phyloP scores from a whole-genome alignment of 2,797 vertebrate genomes.

The Poeciliopsis infans region DNA sequence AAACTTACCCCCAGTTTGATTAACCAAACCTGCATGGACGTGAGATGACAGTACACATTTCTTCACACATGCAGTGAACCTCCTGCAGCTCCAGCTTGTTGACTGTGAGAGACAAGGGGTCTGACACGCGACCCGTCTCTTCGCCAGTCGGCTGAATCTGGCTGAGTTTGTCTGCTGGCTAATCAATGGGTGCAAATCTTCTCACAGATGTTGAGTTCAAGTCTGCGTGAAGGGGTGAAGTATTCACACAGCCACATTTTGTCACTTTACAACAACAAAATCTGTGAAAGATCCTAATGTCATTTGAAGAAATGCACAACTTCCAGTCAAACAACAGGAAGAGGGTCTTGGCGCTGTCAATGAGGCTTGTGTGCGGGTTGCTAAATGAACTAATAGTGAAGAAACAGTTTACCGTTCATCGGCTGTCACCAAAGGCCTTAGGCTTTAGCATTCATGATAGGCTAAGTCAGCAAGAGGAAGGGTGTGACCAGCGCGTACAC shows the following conservation, averaged over 20 bases:
- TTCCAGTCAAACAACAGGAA: too few relatives aligned
- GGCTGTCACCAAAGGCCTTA: too few relatives aligned
- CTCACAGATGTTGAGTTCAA: conserved; percentile 15
- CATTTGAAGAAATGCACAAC: too few relatives aligned
- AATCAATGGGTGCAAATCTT: conserved; percentile 3
- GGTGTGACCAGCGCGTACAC: background rate
- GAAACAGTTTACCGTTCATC: too few relatives aligned
- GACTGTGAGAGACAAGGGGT: background rate
- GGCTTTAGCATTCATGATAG: too few relatives aligned
- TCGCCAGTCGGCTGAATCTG: background rate
- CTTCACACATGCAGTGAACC: background rate
- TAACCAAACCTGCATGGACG: background rate
- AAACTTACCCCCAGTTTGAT: background rate
- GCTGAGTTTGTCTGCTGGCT: background rate
- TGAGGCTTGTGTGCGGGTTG: too few relatives aligned
- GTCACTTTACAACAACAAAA: background rate
- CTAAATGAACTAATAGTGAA: too few relatives aligned
- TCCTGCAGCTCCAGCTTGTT: conserved; percentile 1
- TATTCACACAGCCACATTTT: background rate
- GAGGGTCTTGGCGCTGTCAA: too few relatives aligned
- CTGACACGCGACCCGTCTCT: background rate
- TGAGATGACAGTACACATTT: background rate
- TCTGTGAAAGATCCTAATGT: too few relatives aligned
- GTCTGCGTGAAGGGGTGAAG: background rate
- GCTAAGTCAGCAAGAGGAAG: too few relatives aligned